Evolutionary conservation across 2,113 vertebrate genomes (phyloP).

Genomic region (Phrynosoma blainvillii): DNA sequence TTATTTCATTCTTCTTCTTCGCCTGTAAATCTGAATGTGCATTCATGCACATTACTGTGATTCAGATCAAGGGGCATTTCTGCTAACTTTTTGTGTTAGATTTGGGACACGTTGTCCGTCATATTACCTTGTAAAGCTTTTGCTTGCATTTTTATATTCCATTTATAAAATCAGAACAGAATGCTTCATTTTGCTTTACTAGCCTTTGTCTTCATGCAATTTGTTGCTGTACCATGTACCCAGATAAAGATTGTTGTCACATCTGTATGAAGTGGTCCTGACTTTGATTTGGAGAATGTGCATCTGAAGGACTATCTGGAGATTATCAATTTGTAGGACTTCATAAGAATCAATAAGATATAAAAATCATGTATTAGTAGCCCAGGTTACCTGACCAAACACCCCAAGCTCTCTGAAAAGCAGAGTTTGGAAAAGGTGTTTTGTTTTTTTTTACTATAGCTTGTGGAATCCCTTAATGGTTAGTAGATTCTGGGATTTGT

Average conservation of each 20-base stretch:
- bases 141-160: not conserved
- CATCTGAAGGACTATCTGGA: not conserved
- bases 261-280: not conserved
- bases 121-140: not conserved
- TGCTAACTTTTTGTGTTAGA: not conserved
- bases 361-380: not conserved
- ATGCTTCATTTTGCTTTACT: not conserved
- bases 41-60: not conserved
- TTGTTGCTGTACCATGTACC: not conserved
- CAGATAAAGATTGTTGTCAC: not conserved
- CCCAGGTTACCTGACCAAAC: no score
- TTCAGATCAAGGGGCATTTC: not conserved
- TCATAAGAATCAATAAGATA: not conserved
- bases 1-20: not conserved
- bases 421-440: no score
- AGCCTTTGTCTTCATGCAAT: not conserved
- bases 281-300: no score
- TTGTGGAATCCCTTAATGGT: no score
- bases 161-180: not conserved
- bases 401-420: no score
- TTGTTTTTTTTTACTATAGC: no score
- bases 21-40: not conserved
- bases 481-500: no score
- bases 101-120: not conserved
- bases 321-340: not conserved